Conservation (phyloP, 2,797 vertebrate genomes). For the Chloroceryle inda region DNA sequence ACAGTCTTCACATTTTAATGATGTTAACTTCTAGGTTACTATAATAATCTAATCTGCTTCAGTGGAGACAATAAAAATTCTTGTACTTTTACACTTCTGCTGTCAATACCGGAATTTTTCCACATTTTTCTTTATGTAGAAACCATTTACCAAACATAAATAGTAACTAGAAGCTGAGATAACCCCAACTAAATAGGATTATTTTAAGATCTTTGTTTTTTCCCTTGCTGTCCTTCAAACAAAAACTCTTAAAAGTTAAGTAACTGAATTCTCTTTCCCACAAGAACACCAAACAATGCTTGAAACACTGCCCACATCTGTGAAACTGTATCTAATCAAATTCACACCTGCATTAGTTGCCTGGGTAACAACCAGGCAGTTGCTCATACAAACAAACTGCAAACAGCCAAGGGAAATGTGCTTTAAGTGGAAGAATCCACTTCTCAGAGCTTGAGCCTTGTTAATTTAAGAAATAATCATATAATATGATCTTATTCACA, state of each 20-base stretch:
- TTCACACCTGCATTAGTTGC: slow-evolving; percentile 17
- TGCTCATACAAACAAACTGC: slow-evolving; percentile 39
- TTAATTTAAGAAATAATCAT: background rate
- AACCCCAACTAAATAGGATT: background rate
- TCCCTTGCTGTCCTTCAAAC: background rate
- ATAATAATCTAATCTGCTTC: slow-evolving; percentile 45
- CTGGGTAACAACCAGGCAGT: slow-evolving; percentile 55
- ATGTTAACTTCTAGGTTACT: background rate
- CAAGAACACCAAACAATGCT: slow-evolving; percentile 22
- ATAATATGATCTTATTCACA: background rate
- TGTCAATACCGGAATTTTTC: slow-evolving; percentile 18
- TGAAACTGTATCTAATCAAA: slow-evolving; percentile 46
- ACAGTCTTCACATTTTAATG: slow-evolving; percentile 26
- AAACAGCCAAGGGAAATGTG: slow-evolving; percentile 32
- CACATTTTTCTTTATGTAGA: background rate
- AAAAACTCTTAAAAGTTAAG: slow-evolving; percentile 21
- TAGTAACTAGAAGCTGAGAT: background rate
- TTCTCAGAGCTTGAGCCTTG: background rate
- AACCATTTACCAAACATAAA: background rate
- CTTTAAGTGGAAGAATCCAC: background rate
- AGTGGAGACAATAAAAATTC: slow-evolving; percentile 26
- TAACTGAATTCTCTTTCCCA: background rate
- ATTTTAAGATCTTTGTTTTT: background rate
- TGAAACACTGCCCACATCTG: slow-evolving; percentile 32
- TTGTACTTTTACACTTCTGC: background rate